A percentile compares a stretch with the other conserved stretches of the same genome.
Evolutionary conservation across 2,797 vertebrate species (phyloP).

Genomic region (Babyrousa celebensis): DNA sequence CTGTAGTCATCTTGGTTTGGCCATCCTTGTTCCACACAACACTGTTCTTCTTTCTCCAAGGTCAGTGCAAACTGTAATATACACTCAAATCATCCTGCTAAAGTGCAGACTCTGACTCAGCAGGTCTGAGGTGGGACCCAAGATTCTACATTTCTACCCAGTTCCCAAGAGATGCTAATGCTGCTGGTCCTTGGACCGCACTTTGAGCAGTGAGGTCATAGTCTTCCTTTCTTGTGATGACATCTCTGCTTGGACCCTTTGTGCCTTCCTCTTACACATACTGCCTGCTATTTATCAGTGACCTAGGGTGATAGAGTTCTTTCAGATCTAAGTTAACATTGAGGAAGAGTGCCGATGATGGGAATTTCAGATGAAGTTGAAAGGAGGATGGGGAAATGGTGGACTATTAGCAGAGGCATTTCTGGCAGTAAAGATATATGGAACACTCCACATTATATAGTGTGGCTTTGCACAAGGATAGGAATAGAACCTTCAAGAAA

Average conservation of each 20-base stretch:
- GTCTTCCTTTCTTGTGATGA: background rate
- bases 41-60: slow-evolving; percentile 4
- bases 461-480: background rate
- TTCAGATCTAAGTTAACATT: background rate
- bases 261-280: background rate
- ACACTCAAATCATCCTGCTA: background rate
- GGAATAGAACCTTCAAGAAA: background rate
- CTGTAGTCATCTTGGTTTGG: background rate
- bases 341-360: background rate
- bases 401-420: slow-evolving; percentile 26
- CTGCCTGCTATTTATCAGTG: background rate
- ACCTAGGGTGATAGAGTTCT: background rate
- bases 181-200: background rate
- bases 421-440: background rate
- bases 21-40: background rate
- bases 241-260: background rate
- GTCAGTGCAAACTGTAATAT: background rate
- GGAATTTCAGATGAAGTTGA: slow-evolving; percentile 54
- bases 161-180: background rate
- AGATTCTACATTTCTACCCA: background rate
- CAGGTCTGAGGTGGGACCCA: background rate
- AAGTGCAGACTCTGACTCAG: background rate
- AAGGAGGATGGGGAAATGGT: background rate
- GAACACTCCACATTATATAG: background rate
- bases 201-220: background rate